Percentiles rank a stretch among this genome's conserved stretches.
These are phyloP conservation scores for Zhuqinia jingwanae DNA, from an alignment of 2,888 invertebrate species.

Conservation along the genomic window DNA sequence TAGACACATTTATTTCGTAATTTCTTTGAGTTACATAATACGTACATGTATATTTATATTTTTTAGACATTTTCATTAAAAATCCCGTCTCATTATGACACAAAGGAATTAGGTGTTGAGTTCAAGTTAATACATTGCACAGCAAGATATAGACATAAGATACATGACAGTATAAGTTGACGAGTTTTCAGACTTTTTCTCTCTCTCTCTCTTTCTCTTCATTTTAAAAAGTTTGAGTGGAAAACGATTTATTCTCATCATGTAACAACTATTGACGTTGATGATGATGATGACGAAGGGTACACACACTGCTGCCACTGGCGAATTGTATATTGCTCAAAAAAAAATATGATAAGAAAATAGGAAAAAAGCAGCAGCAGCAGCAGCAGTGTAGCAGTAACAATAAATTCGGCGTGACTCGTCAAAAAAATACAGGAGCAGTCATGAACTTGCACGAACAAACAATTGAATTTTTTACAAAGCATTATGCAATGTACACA, in stretches of 20 bases:
- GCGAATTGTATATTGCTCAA: constrained; percentile 4
- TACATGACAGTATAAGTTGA: neutral
- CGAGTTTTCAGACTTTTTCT: no score
- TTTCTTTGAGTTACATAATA: no score
- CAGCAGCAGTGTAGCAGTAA: constrained; percentile 10
- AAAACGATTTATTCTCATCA: constrained; percentile 8
- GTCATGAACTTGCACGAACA: constrained; percentile 67
- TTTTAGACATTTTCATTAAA: no score
- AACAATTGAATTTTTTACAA: constrained; percentile 46
- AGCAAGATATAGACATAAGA: neutral
- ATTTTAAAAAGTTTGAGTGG: neutral
- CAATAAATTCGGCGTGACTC: constrained; percentile 63
- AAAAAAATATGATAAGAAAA: neutral
- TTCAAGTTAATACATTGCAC: neutral
- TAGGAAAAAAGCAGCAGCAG: constrained; percentile 2
- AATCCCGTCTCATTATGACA: constrained; percentile 1
- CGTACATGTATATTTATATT: no score
- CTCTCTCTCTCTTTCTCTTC: neutral
- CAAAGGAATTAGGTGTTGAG: neutral
- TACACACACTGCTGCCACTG: neutral
- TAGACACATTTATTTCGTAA: no score
- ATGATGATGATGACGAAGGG: constrained; percentile 3
- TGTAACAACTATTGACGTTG: constrained; percentile 14
- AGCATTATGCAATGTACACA: neutral
- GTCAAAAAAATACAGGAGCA: constrained; percentile 65